Evolutionary conservation across 2,797 vertebrate species (phyloP).

Genomic region (Paguma larvata): DNA sequence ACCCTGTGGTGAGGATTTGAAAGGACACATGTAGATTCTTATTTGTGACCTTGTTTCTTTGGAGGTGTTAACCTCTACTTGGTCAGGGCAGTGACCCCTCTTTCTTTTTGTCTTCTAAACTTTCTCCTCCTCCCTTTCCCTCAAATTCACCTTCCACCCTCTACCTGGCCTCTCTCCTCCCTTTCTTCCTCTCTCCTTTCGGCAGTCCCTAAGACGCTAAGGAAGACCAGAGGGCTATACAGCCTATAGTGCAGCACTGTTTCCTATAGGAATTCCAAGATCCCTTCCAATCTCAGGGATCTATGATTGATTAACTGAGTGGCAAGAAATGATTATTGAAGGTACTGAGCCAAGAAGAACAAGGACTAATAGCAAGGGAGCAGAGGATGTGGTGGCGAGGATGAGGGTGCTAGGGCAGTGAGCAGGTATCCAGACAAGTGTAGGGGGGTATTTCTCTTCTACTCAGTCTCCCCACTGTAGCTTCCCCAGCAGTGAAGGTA

Average conservation of each 20-base stretch:
- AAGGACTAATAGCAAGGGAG: neutral
- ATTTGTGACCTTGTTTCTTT: slow-evolving; percentile 46
- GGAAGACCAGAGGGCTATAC: neutral
- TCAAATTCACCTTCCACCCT: slow-evolving; percentile 40
- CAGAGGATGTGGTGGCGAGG: neutral
- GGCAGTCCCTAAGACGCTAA: neutral
- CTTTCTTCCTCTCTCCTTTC: neutral
- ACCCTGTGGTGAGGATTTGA: slow-evolving; percentile 42
- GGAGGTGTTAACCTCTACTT: slow-evolving; percentile 10
- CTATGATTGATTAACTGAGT: slow-evolving; percentile 44
- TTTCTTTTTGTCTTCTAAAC: neutral
- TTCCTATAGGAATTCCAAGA: slow-evolving; percentile 15
- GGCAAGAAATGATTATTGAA: slow-evolving; percentile 40
- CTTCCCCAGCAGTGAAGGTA: neutral
- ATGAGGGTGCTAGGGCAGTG: neutral
- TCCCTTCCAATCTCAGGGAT: slow-evolving; percentile 11
- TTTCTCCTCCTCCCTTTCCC: neutral
- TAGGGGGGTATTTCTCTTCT: neutral
- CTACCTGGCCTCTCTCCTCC: neutral
- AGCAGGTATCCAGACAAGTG: slow-evolving; percentile 34
- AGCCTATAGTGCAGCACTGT: neutral
- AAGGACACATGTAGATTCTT: slow-evolving; percentile 1
- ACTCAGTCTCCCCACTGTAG: neutral
- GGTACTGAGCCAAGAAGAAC: slow-evolving; percentile 32
- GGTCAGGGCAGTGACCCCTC: neutral